Evolutionary conservation across 2,888 invertebrate species (phyloP), one percentile per base, ranked within the genome.

Genomic region (Pterostichus niger): DNA sequence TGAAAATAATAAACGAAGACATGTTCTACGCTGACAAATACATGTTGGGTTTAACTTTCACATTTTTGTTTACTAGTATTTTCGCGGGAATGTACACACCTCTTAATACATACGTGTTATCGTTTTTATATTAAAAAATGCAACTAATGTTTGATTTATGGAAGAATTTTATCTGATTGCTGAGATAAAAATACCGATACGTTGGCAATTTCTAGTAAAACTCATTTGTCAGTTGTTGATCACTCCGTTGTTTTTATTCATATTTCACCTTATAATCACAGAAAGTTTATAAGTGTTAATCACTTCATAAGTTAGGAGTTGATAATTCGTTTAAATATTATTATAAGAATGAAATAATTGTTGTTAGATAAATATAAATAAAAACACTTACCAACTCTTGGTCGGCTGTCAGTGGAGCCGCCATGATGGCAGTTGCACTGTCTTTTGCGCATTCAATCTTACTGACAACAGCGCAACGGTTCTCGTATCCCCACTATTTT

Each of bases 351-450:
- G 44, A 15, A 44, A 10, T 46, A 44, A 17, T 40, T 13, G 33
- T 15, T 59, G 24, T 46, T 59, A 75, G 56, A 59, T 13, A 82
- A 75, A 52, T 75, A 82, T 75, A 75, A 82, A 82, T 82, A 75
- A 85, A 87, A 88, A 88, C 87, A 93, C 94, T 94, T 90, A 95
- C 95, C 93, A 93, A 93, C 91, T 95, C 94, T 89, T 95, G 94
- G 90, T 95, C 94, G 89, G 93, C 93, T 91, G 94, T 94, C 92
- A 95, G 92, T 89, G 93, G 93, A 91, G 94, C 93, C 92, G 94
- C 94, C 95, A 93, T 93, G 88, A 91, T 91, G 89, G 88, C 88
- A 83, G 75, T 82, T 77, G 56, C 83, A 82, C 82, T 82, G 40
- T 73, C 82, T 82, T 61, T 40, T 83, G 83, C 83, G 83, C 76